Evolutionary conservation across 2,113 vertebrate species (phyloP).

Genomic region (Sula dactylatra): DNA sequence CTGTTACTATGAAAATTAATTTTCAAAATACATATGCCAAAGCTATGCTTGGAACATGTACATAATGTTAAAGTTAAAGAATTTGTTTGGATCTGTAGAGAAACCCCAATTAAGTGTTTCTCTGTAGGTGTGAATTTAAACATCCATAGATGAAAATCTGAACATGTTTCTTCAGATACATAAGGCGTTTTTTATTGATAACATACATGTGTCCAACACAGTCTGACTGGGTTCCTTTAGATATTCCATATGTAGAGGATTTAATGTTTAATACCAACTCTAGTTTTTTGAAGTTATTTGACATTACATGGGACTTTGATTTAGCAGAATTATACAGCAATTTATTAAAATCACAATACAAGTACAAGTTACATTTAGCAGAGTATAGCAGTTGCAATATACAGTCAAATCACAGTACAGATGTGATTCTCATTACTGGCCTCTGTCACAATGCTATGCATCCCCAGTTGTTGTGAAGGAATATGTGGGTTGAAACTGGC

Average conservation of each 20-base stretch:
- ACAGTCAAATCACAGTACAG: not conserved
- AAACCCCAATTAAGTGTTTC: not conserved
- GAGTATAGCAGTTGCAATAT: not conserved
- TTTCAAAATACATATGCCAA: not conserved
- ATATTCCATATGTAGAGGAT: not conserved
- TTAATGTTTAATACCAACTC: not conserved
- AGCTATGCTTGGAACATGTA: not conserved
- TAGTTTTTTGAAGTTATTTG: not conserved
- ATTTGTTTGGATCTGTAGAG: not conserved
- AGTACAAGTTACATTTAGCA: not conserved
- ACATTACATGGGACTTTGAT: not conserved
- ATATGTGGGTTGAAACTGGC: not conserved
- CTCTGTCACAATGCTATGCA: not conserved
- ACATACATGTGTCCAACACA: not conserved
- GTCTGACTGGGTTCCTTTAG: not conserved
- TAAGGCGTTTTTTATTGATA: not conserved
- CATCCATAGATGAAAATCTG: not conserved
- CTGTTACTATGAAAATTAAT: not conserved
- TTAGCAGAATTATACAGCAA: not conserved
- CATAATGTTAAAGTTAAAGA: not conserved
- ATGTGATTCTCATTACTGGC: not conserved
- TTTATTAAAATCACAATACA: not conserved
- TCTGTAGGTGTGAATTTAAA: not conserved
- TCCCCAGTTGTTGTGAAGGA: not conserved
- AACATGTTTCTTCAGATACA: not conserved